These are phyloP conservation scores for Otis tarda DNA, from an alignment of 2,113 vertebrate genomes.

Conservation along the genomic window DNA sequence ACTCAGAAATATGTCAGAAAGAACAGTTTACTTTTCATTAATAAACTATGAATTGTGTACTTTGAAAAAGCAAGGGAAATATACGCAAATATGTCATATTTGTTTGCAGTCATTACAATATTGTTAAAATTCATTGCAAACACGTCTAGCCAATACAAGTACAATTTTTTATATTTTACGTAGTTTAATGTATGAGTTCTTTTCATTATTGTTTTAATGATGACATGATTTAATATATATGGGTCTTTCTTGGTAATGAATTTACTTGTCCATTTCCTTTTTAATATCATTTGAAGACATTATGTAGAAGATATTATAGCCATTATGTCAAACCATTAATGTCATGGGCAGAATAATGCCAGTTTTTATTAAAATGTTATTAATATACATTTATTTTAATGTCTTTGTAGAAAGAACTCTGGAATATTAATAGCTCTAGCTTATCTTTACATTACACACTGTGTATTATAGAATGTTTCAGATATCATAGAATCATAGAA, in stretches of 20 bases:
- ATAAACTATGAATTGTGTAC: neutral
- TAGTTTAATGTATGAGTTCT: neutral
- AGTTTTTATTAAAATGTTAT: conserved; percentile 40
- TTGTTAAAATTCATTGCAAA: neutral
- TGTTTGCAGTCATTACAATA: neutral
- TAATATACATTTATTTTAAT: conserved; percentile 21
- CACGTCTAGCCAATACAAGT: neutral
- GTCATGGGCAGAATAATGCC: neutral
- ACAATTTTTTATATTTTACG: neutral
- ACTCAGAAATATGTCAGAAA: neutral
- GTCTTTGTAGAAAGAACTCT: neutral
- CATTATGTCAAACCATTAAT: conserved; percentile 23
- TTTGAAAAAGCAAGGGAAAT: neutral
- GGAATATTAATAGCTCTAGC: neutral
- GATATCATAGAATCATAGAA: neutral
- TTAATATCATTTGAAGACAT: neutral
- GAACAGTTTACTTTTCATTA: neutral
- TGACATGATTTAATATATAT: neutral
- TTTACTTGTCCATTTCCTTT: conserved; percentile 5
- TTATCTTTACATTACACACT: neutral
- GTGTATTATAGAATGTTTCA: neutral
- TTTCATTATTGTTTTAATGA: conserved; percentile 13
- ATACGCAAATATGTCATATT: neutral
- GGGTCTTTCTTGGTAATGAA: neutral
- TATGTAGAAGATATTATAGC: neutral